These are phyloP conservation scores for Pyralis farinalis DNA, from an alignment of 2,888 invertebrate genomes.

Conservation along the genomic window DNA sequence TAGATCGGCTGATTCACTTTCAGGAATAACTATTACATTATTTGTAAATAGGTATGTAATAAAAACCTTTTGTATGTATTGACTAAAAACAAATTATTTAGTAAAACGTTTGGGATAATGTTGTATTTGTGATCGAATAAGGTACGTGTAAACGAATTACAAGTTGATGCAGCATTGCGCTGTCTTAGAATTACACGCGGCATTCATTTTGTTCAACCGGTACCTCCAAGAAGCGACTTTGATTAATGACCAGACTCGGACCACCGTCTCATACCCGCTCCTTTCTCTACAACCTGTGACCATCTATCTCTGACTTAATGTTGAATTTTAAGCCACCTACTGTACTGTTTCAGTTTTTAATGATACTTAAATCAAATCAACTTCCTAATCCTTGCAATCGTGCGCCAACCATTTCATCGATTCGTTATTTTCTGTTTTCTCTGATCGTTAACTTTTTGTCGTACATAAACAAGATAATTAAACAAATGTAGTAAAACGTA, in stretches of 20 bases:
- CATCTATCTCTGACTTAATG: slow-evolving; percentile 38
- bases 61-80: no score
- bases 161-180: neutral
- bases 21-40: neutral
- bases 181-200: slow-evolving; percentile 31
- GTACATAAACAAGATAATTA: neutral
- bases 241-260: slow-evolving; percentile 69
- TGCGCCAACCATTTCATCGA: no score
- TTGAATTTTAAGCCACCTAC: slow-evolving; percentile 14
- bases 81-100: no score
- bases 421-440: neutral
- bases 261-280: slow-evolving; percentile 69
- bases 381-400: no score
- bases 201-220: slow-evolving; percentile 50
- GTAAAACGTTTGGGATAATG: no score
- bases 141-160: neutral
- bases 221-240: slow-evolving; percentile 58
- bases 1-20: slow-evolving; percentile 17
- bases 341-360: no score
- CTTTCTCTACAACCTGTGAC: slow-evolving; percentile 45
- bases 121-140: no score
- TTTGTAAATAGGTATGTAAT: no score
- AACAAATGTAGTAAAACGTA: no score
- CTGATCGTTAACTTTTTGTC: neutral
- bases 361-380: no score